A percentile compares a stretch with the other conserved stretches of the same genome.
Conservation (phyloP, 1,140 invertebrate genomes). For the Ceratina japonica region DNA sequence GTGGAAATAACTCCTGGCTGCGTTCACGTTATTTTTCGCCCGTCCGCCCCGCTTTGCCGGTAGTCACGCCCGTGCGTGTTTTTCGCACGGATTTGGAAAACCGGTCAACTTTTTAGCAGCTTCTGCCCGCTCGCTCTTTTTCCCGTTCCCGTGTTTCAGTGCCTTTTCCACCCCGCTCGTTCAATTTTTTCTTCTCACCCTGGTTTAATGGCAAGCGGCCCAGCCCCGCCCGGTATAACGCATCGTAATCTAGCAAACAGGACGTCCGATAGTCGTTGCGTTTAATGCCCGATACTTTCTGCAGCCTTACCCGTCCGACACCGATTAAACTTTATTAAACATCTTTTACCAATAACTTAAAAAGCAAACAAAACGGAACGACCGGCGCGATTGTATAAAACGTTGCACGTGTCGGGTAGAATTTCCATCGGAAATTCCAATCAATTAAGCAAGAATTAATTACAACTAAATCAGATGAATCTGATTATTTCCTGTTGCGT, state of each 20-base stretch:
- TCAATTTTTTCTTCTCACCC: not conserved
- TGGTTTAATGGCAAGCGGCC: slow-evolving; percentile 36
- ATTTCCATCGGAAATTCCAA: not conserved
- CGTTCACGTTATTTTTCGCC: slow-evolving; percentile 43
- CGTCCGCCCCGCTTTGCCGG: not conserved
- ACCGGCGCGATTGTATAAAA: not conserved
- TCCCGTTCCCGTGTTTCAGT: not conserved
- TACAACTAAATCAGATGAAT: not conserved
- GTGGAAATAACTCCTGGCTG: slow-evolving; percentile 49
- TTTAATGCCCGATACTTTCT: slow-evolving; percentile 37
- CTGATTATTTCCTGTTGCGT: too few relatives aligned
- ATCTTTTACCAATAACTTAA: slow-evolving; percentile 6
- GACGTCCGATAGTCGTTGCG: slow-evolving; percentile 10
- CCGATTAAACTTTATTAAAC: slow-evolving; percentile 26
- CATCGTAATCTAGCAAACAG: slow-evolving; percentile 35
- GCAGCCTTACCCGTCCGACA: not conserved
- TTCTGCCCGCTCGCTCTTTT: not conserved
- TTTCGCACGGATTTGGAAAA: slow-evolving; percentile 45
- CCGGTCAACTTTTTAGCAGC: slow-evolving; percentile 54
- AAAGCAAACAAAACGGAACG: slow-evolving; percentile 1
- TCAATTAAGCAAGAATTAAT: not conserved
- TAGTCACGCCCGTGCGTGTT: slow-evolving; percentile 40
- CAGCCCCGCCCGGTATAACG: slow-evolving; percentile 28
- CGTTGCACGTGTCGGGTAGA: not conserved
- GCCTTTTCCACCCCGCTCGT: too few relatives aligned